These are phyloP conservation scores for Chloroceryle amazona DNA, from an alignment of 2,797 vertebrate genomes.

Conservation along the genomic window DNA sequence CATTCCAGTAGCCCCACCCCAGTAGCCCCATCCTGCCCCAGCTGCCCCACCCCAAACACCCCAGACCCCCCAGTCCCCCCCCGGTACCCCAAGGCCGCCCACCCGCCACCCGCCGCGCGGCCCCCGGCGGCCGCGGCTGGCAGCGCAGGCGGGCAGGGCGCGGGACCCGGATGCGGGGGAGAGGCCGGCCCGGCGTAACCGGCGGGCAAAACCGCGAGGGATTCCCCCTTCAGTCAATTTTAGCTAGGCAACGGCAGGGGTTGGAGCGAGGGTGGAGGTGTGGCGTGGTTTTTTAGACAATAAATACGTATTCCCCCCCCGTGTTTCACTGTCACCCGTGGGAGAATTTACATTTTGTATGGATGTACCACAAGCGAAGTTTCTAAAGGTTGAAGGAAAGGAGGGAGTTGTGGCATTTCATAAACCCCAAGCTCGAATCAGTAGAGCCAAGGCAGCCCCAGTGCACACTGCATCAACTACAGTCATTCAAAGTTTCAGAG, in stretches of 20 bases:
- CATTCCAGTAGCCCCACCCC: no score
- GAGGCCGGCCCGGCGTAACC: background rate
- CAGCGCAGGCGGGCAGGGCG: background rate
- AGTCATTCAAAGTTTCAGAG: background rate
- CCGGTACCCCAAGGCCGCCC: background rate
- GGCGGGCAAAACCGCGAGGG: no score
- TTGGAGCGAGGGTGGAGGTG: background rate
- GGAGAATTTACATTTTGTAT: background rate
- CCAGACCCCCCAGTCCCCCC: no score
- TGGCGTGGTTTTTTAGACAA: background rate
- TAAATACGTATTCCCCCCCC: background rate
- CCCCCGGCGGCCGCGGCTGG: background rate
- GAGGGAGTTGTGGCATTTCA: background rate
- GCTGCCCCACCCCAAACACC: no score
- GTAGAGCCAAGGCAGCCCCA: background rate
- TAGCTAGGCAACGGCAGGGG: background rate
- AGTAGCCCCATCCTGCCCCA: no score
- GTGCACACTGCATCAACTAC: background rate
- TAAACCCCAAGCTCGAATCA: background rate
- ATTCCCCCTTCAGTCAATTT: background rate
- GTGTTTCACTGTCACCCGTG: background rate
- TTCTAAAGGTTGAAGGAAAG: background rate
- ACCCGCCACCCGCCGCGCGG: no score
- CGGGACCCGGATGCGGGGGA: background rate
- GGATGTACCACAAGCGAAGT: background rate